Percentiles rank a stretch among this genome's conserved stretches.
These are phyloP conservation scores for Kryptolebias marmoratus DNA, from an alignment of 2,113 vertebrate genomes.

Conservation along the genomic window DNA sequence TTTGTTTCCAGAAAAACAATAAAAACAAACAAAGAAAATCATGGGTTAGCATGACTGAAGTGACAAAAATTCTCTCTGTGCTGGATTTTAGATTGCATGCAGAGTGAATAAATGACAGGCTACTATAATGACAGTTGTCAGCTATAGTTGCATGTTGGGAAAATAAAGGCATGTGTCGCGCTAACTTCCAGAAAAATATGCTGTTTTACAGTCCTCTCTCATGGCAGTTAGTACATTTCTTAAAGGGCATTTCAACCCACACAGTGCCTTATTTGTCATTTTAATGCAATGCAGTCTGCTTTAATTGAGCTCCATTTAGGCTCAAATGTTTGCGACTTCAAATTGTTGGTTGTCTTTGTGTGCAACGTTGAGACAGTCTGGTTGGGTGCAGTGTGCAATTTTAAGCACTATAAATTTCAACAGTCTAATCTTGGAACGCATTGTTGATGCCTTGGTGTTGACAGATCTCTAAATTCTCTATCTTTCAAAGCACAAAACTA, in stretches of 20 bases:
- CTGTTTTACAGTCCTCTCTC: constrained; percentile 9
- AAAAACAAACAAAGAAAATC: background rate
- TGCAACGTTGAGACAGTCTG: background rate
- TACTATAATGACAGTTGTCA: constrained; percentile 37
- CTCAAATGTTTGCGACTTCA: background rate
- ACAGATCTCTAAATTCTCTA: background rate
- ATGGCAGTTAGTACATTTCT: constrained; percentile 7
- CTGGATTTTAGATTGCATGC: constrained; percentile 22
- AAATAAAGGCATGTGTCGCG: constrained; percentile 3
- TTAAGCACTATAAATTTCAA: background rate
- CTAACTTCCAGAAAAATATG: constrained; percentile 11
- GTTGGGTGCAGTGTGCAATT: background rate
- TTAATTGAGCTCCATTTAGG: constrained; percentile 2
- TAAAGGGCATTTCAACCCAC: constrained; percentile 18
- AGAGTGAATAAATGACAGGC: constrained; percentile 44
- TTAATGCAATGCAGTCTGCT: constrained; percentile 1
- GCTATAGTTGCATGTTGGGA: constrained; percentile 21
- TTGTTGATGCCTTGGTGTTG: background rate
- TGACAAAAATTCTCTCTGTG: constrained; percentile 5
- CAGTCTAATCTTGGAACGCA: background rate
- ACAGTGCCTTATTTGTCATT: constrained; percentile 21
- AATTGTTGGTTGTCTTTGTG: background rate
- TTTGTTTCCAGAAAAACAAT: background rate
- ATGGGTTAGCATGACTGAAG: constrained; percentile 13
- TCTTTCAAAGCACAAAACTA: background rate